Base-by-base conservation (phyloP, 1,140 invertebrate genomes). In the Campoletis sonorensis region DNA sequence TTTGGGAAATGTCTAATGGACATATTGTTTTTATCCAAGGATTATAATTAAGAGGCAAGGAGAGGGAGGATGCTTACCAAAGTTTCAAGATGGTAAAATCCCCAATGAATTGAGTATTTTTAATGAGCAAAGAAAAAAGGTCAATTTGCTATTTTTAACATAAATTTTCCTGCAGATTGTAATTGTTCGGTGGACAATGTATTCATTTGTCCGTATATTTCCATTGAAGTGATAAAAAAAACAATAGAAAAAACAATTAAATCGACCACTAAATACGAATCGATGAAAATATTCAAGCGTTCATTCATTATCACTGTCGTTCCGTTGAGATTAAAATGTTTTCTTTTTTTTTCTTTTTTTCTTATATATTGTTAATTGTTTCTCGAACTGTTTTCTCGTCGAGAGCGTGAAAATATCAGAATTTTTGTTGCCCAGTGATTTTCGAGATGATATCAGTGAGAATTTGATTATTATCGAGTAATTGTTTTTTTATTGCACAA, bases 381-480 rank as follows among this genome's bases (percentile, higher is more conserved):
- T 33, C 27, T n/a, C 33, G 49, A n/a, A 58, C 54, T 67, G 15
- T 49, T 49, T 37, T 2, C 51, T 21, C 15, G 26, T n/a, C 21
- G 61, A 33, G 30, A 4, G 30, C 3, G 54, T 27, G 23, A 64
- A 64, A 64, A 18, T 51, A 27, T 79, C 61, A 84, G 7, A 67
- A 51, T 54, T 79, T 67, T 15, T 71, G 75, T 21, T 26, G 45
- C 58, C 84, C 84, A 10, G 68, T 67, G 16, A 88, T 77, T 64
- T 75, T 87, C 3, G 82, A 26, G 10, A 89, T 51, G 37, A 91
- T 84, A 83, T 81, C 87, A 26, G 89, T 86, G 37, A 92, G 77
- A 73, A 88, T 85, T 79, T 89, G 89, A 64, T 92, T 91, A 30
- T 87, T 89, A 81, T 87, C 85, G 33, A 86, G 67, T 2, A 92